Conservation (phyloP, 2,888 invertebrate genomes). For the Odontocolon sp. region DNA sequence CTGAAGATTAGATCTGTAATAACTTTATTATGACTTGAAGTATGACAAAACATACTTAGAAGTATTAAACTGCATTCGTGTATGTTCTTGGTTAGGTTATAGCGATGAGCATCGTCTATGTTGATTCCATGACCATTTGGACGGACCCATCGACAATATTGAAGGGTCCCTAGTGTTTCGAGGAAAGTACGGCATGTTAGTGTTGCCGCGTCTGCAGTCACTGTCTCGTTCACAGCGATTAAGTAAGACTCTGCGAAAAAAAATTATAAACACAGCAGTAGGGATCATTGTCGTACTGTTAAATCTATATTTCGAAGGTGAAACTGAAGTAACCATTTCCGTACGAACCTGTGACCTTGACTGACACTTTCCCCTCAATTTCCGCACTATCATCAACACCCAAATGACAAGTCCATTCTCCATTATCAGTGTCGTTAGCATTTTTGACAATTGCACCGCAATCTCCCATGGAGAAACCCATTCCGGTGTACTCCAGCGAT, state of each 20-base stretch:
- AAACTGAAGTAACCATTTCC: conserved; percentile 22
- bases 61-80: conserved; percentile 67
- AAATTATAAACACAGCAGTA: background rate
- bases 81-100: conserved; percentile 44
- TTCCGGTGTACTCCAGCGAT: conserved; percentile 66
- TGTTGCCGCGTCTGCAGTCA: conserved; percentile 32
- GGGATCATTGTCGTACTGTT: background rate
- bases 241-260: conserved; percentile 51
- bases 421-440: conserved; percentile 66
- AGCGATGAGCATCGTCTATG: conserved; percentile 32
- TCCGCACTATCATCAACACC: conserved; percentile 68
- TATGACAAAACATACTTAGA: conserved; percentile 60
- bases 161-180: conserved; percentile 64
- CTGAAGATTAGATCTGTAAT: background rate
- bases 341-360: conserved; percentile 71
- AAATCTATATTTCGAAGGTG: conserved; percentile 7
- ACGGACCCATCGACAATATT: conserved; percentile 76
- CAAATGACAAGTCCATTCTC: conserved; percentile 74
- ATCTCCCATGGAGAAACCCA: conserved; percentile 71
- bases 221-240: background rate
- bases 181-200: conserved; percentile 70
- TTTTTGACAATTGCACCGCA: conserved; percentile 68
- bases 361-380: conserved; percentile 64
- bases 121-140: conserved; percentile 73
- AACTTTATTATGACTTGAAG: background rate